phyloP scores from a whole-genome alignment of 2,888 invertebrate species.

The Amphipyra tragopoginis region DNA sequence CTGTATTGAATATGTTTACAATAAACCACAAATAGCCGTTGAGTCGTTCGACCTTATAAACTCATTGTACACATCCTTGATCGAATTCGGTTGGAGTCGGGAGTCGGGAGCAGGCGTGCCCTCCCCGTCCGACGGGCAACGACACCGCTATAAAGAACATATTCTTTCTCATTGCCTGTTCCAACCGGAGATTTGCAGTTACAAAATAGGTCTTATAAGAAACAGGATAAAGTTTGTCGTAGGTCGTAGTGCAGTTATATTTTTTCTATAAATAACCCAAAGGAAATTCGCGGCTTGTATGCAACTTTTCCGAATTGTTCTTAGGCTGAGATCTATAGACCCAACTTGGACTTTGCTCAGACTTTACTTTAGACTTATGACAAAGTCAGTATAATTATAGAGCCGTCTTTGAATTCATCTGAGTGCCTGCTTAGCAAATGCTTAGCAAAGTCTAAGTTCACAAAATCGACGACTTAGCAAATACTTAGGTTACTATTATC shows the following conservation, averaged over 20 bases:
- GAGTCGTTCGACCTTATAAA: conserved; percentile 74
- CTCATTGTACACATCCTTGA: conserved; percentile 76
- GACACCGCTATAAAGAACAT: conserved; percentile 44
- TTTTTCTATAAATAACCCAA: too few relatives aligned
- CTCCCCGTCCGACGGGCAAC: conserved; percentile 59
- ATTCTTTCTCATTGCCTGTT: conserved; percentile 36
- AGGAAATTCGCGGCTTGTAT: too few relatives aligned
- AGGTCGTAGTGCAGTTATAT: background rate
- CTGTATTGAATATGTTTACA: conserved; percentile 37
- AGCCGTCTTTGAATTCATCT: too few relatives aligned
- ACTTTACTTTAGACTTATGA: too few relatives aligned
- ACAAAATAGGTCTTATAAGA: conserved; percentile 1
- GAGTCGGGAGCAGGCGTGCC: conserved; percentile 49
- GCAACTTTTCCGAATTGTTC: too few relatives aligned
- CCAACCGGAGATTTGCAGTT: conserved; percentile 49
- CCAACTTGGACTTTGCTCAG: too few relatives aligned
- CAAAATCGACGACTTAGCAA: too few relatives aligned
- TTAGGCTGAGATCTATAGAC: too few relatives aligned
- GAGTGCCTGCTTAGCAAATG: too few relatives aligned
- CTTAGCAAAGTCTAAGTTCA: too few relatives aligned
- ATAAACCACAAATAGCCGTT: conserved; percentile 48
- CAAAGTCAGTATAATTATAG: too few relatives aligned
- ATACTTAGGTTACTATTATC: too few relatives aligned
- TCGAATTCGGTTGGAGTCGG: conserved; percentile 67
- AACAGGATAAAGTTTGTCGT: conserved; percentile 10